Evolutionary conservation across 2,888 invertebrate genomes (phyloP), one percentile per base, ranked within the genome.

Genomic region (Creontiades dilutus): DNA sequence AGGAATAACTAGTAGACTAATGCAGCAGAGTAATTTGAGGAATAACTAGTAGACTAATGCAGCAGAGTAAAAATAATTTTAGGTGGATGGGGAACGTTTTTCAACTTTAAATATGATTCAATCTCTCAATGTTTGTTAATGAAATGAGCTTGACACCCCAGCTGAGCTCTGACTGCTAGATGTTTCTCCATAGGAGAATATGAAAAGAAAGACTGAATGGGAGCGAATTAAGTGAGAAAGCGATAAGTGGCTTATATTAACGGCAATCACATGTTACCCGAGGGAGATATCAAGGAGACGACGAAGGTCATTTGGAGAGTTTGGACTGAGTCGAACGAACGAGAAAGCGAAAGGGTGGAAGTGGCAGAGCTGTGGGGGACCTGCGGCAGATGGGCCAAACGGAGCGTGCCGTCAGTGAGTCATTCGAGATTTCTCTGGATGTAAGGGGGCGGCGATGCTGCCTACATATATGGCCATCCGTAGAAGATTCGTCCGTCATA

Each of bases 391-490:
- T 82, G 82, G 82, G 82, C 19, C 52, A 82, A 82, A 52, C 82
- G 82, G 82, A 82, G 82, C 82, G 82, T 82, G 82, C 82, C 82
- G 19, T 52, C 52, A 23, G 82, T 82, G 82, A 82, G 82, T 82
- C 82, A 82, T 82, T 52, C 52, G 82, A 82, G 82, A 82, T 82
- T 82, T 82, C 82, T 82, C 82, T 19, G 52, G 48, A 46, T 19
- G 4, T 14, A 78, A 78, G 78, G 23, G 78, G 78, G 78, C 9
- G 37, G 4, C n/a, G 46, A 23, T 23, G 3, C 2, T 2, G 52
- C 16, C 19, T 61, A 23, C 23, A 23, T 68, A 23, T 68, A 68
- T 27, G 7, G 68, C 68, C 68, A 68, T 68, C 23, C 23, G 68
- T 0, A 68, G 68, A 23, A 23, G 68, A 27, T 57, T 23, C 5